Evolutionary conservation across 2,888 invertebrate genomes (phyloP).

Genomic region (Stomorhina lunata): DNA sequence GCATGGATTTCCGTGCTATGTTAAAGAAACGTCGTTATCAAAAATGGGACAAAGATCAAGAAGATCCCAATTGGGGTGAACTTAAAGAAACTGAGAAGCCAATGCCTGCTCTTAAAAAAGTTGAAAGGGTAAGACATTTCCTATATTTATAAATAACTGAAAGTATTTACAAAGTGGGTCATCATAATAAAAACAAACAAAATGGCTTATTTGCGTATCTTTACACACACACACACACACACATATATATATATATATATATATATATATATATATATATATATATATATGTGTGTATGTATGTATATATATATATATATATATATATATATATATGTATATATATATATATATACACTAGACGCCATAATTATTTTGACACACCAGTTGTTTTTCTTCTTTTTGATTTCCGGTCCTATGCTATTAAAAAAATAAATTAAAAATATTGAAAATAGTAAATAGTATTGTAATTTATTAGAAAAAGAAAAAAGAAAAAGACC

Average conservation of each 20-base stretch:
- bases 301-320: neutral
- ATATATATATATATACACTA: neutral
- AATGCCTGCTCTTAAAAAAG: conserved; percentile 92
- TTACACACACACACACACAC: neutral
- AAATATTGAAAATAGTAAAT: too few relatives aligned
- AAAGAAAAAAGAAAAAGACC: too few relatives aligned
- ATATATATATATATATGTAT: neutral
- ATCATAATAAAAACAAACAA: conserved; percentile 36
- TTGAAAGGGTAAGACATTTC: conserved; percentile 88
- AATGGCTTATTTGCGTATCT: conserved; percentile 25
- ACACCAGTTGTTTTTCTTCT: too few relatives aligned
- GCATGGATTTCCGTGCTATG: conserved; percentile 99
- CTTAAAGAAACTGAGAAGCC: conserved; percentile 95
- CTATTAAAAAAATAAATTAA: too few relatives aligned
- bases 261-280: neutral
- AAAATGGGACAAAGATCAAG: conserved; percentile 95
- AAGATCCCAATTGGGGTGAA: conserved; percentile 95
- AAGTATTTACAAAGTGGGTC: conserved; percentile 20
- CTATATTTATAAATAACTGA: neutral
- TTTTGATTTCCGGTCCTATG: too few relatives aligned
- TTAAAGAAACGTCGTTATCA: conserved; percentile 97
- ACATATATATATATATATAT: neutral
- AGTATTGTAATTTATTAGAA: too few relatives aligned
- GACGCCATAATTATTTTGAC: neutral
- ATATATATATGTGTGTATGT: neutral